Evolutionary conservation across 2,888 invertebrate genomes (phyloP), one percentile per base, ranked within the genome.

Genomic region (Drosophila prolongata): DNA sequence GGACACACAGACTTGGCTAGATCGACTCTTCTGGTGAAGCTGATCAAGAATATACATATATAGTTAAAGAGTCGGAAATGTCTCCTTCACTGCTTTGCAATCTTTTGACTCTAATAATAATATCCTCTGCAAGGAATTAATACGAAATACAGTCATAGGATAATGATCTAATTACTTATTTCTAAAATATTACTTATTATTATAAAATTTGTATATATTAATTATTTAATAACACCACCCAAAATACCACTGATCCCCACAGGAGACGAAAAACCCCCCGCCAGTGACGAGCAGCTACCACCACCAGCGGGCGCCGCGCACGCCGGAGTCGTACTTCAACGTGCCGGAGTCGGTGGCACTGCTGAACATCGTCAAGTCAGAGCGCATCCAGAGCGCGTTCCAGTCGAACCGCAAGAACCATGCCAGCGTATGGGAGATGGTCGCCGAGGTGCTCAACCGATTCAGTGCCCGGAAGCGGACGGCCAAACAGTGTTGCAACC

Each of bases 401-500:
- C 92, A 92, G 52, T 92, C 92, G 53, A 92, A 92, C 65, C 90
- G 92, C 4, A 92, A 92, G 78, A 92, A 92, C 57, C 92, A 92
- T 83, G 92, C 92, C 16, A 92, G 92, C 58, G 92, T 92, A 0
- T 92, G 92, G 92, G 92, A 92, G 73, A 92, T 92, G 92, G 92
- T 92, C 3, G 92, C 92, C 38, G 91, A 91, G 67, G 91, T 92
- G 6, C 78, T 92, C 3, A 92, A 91, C 64, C 90, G 91, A 2
- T 92, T 90, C 62, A 92, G 92, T 60, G 82, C 92, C 2, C 86
- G 92, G 0, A 92, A 92, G 34, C 89, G 92, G 1, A 92, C 91
- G 8, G 91, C 92, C 2, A 92, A 92, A 64, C 92, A 92, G 65
- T 92, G 92, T 49, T 92, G 92, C 77, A 92, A 92, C 79, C 90